Percentiles rank a stretch among this genome's conserved stretches.
Evolutionary conservation across 2,888 invertebrate species (phyloP).

Genomic region (Germaria angustata): DNA sequence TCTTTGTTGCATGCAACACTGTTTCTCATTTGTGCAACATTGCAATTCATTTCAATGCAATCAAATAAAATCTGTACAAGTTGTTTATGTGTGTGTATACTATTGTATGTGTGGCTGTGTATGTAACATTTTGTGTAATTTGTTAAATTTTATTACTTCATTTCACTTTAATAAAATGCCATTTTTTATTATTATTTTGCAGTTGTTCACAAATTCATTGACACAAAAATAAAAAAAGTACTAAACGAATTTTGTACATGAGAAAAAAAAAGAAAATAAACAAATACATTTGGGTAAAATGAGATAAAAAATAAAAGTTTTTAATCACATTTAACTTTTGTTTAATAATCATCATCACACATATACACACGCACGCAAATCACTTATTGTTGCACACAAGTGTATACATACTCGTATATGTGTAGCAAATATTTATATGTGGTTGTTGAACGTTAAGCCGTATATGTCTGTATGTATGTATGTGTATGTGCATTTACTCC

Average conservation of each 20-base stretch:
- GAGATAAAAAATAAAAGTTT: conserved; percentile 48
- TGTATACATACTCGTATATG: background rate
- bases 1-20: conserved; percentile 12
- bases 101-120: background rate
- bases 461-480: background rate
- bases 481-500: background rate
- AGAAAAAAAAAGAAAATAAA: conserved; percentile 12
- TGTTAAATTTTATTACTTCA: conserved; percentile 64
- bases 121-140: conserved; percentile 35
- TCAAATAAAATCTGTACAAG: conserved; percentile 32
- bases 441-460: background rate
- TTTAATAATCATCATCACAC: conserved; percentile 55
- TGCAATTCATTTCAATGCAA: conserved; percentile 43
- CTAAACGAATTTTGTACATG: conserved; percentile 31
- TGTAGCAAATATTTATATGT: background rate
- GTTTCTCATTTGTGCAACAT: conserved; percentile 43
- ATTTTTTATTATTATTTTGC: conserved; percentile 60
- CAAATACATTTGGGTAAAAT: background rate
- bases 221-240: conserved; percentile 24
- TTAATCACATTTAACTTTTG: conserved; percentile 65
- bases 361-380: conserved; percentile 26
- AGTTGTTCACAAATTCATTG: conserved; percentile 31
- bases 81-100: conserved; percentile 11
- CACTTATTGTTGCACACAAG: conserved; percentile 25
- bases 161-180: conserved; percentile 65